These are phyloP conservation scores for Gadus macrocephalus DNA, from an alignment of 2,113 vertebrate species.

Conservation along the genomic window DNA sequence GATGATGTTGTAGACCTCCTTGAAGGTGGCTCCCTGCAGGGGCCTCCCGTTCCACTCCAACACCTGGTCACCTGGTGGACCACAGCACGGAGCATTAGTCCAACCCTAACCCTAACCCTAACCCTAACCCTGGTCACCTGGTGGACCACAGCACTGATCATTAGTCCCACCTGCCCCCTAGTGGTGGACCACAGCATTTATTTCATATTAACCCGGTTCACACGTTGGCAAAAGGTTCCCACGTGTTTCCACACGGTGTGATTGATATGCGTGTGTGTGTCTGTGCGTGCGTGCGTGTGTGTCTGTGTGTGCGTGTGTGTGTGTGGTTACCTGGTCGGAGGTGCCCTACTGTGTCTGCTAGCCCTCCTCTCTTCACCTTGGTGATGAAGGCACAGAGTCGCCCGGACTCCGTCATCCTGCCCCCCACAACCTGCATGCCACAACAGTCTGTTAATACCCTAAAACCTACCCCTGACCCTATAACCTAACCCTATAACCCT, in stretches of 20 bases:
- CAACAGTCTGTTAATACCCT: not conserved
- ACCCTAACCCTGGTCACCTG: conserved; percentile 84
- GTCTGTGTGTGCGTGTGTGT: conserved; percentile 6
- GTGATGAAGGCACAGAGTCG: conserved; percentile 98
- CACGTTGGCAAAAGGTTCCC: too few relatives aligned
- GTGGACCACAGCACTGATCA: too few relatives aligned
- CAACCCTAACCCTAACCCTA: not conserved
- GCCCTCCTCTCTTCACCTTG: conserved; percentile 96
- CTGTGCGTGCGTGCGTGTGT: not conserved
- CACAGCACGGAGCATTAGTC: not conserved
- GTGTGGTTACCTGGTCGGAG: conserved; percentile 85
- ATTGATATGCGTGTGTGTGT: not conserved
- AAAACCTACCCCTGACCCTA: not conserved
- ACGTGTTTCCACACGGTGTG: too few relatives aligned
- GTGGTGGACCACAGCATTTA: too few relatives aligned
- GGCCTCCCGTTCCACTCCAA: conserved; percentile 92
- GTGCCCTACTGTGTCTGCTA: conserved; percentile 95
- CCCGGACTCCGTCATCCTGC: not conserved
- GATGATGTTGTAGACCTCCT: conserved; percentile 97
- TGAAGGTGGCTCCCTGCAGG: conserved; percentile 94
- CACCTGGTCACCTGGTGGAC: conserved; percentile 87
- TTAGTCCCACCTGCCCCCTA: too few relatives aligned
- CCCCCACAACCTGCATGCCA: not conserved
- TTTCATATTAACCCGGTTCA: too few relatives aligned
- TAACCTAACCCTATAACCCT: not conserved